Evolutionary conservation across 2,888 invertebrate genomes (phyloP).

Genomic region (Keiferia lycopersicella): DNA sequence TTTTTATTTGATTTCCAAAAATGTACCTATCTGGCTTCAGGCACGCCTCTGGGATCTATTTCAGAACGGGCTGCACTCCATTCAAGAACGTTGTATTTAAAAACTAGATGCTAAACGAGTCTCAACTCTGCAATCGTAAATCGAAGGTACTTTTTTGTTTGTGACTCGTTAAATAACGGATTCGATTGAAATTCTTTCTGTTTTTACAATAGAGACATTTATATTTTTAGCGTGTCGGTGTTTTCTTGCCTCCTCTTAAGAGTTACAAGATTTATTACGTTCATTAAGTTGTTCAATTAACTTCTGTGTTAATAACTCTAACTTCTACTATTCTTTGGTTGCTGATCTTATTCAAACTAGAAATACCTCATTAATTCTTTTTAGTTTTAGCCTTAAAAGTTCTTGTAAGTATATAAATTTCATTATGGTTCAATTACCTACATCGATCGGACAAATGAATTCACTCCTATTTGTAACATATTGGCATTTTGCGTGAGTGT

Average conservation of each 20-base stretch:
- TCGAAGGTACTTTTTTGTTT: constrained; percentile 46
- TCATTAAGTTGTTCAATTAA: constrained; percentile 6
- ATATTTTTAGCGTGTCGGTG: constrained; percentile 27
- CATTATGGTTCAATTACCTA: not conserved
- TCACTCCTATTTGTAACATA: constrained; percentile 12
- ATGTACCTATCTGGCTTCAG: constrained; percentile 72
- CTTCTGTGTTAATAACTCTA: not conserved
- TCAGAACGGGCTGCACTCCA: constrained; percentile 56
- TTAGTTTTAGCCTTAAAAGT: not conserved
- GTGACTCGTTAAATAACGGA: constrained; percentile 35
- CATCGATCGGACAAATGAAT: constrained; percentile 1
- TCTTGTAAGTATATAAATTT: too few relatives aligned
- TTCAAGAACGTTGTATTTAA: constrained; percentile 63
- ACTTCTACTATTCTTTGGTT: not conserved
- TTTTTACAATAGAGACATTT: constrained; percentile 25
- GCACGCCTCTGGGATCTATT: constrained; percentile 70
- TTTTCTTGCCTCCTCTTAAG: constrained; percentile 20
- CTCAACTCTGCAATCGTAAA: constrained; percentile 48
- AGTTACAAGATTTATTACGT: constrained; percentile 13
- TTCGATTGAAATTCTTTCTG: constrained; percentile 37
- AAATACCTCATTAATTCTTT: not conserved
- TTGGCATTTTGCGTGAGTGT: not conserved
- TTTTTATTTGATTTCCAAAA: constrained; percentile 79
- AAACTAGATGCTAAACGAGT: constrained; percentile 50
- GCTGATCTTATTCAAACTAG: not conserved